phyloP scores from a whole-genome alignment of 1,140 invertebrate genomes.

The Aethina tumida region DNA sequence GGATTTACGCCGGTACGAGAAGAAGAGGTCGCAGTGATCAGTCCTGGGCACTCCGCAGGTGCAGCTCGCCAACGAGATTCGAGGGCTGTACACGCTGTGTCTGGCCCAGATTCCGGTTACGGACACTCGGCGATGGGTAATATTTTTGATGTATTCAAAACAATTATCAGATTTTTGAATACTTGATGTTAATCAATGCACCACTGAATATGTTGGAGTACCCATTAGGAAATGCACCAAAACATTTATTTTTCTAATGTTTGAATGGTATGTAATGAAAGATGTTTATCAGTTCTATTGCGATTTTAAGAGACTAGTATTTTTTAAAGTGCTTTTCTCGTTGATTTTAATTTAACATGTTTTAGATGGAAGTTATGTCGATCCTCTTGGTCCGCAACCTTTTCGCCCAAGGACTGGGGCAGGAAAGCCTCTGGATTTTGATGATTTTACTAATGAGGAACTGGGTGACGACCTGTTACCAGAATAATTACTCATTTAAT shows the following conservation, averaged over 20 bases:
- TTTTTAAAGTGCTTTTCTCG: too few species aligned
- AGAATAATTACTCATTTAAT: constrained; percentile 42
- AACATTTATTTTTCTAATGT: too few species aligned
- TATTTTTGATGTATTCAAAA: background rate
- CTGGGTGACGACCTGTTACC: constrained; percentile 74
- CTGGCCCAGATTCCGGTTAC: constrained; percentile 32
- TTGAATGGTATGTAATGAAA: too few species aligned
- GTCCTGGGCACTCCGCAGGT: constrained; percentile 24
- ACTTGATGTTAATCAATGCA: too few species aligned
- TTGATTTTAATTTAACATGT: too few species aligned
- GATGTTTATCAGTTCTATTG: constrained; percentile 10
- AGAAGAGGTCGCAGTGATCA: constrained; percentile 27
- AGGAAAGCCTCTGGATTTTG: constrained; percentile 50
- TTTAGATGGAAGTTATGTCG: constrained; percentile 55
- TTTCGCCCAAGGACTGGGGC: constrained; percentile 67
- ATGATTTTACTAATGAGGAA: constrained; percentile 74
- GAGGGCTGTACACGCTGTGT: constrained; percentile 21
- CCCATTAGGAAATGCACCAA: too few species aligned
- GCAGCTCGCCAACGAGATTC: constrained; percentile 24
- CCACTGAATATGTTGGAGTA: too few species aligned
- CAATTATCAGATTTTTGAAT: too few species aligned
- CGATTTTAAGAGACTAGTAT: background rate
- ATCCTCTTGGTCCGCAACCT: constrained; percentile 65
- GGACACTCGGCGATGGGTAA: constrained; percentile 23
- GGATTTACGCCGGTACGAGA: constrained; percentile 44